Base-by-base conservation (phyloP, 2,113 vertebrate genomes). In the Sclerurus mexicanus region DNA sequence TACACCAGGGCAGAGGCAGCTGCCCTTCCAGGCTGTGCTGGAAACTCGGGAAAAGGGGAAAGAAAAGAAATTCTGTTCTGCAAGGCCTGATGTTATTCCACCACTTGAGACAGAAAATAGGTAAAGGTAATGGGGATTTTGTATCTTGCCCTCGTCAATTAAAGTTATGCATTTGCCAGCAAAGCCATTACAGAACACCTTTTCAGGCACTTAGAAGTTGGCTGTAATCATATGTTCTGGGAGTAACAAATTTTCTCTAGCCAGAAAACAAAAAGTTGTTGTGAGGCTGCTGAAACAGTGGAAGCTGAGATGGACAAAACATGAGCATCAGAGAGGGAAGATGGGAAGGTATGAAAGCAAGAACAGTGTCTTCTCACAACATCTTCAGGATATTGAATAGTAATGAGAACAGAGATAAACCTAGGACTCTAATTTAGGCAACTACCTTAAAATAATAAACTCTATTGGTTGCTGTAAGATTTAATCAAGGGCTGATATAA, bases 81-180 rank as follows among this genome's bases (percentile, higher is more conserved):
- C 46, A 79, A 79, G 46, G 37, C 15, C 40, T 88, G 63, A 55
- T 64, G 14, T 33, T 63, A 30, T 80, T 88, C 76, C 86, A 90
- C 11, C 50, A 35, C 39, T 63, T 71, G 21, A 87, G 79, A 24
- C 42, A 84, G 59, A 89, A 87, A 87, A 52, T 15, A 85, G 81
- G 60, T 82, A 89, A 88, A 35, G 16, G 64, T 86, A 71, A 73
- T 44, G 55, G 55, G 33, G 63, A 59, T 86, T 88, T 93, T 71
- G 78, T 91, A 78, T 78, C 86, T 87, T 82, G 78, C 94, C 86
- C 84, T 49, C 28, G 28, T 33, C 86, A 92, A 90, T 90, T 87
- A 86, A 87, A 86, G 16, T 77, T 14, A 71, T 14, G 24, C n/a
- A 15, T 80, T 85, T 92, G 89, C 79, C 94, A 95, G 79, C 23